phyloP scores from a whole-genome alignment of 2,888 invertebrate species.

The Caenorhabditis becei region DNA sequence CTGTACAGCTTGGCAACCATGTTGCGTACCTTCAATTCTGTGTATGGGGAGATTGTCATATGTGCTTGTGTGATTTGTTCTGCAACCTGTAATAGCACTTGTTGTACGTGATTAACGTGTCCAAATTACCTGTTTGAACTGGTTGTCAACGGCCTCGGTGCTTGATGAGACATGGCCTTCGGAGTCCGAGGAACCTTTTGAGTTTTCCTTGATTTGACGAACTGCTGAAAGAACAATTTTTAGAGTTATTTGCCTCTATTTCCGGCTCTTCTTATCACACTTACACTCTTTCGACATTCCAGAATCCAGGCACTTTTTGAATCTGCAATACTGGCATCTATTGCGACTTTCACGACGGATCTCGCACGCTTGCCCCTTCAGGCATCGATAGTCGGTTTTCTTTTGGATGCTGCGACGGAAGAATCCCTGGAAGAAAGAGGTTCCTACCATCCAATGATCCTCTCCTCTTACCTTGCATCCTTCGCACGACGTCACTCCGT shows the following conservation, averaged over 20 bases:
- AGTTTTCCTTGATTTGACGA: slow-evolving; percentile 26
- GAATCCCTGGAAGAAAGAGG: slow-evolving; percentile 88
- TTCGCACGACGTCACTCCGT: slow-evolving; percentile 98
- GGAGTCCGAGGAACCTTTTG: not conserved
- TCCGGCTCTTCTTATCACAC: too few relatives aligned
- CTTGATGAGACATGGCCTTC: slow-evolving; percentile 23
- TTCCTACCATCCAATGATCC: not conserved
- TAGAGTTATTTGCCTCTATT: too few relatives aligned
- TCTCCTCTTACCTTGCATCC: slow-evolving; percentile 92
- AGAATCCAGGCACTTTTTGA: slow-evolving; percentile 95
- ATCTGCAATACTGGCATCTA: slow-evolving; percentile 95
- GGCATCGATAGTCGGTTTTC: slow-evolving; percentile 95
- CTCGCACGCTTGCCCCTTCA: slow-evolving; percentile 94
- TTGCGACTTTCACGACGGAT: slow-evolving; percentile 94
- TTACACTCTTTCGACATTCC: slow-evolving; percentile 98
- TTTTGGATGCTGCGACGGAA: slow-evolving; percentile 96
- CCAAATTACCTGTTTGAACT: not conserved
- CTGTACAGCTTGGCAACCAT: slow-evolving; percentile 22
- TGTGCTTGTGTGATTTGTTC: not conserved
- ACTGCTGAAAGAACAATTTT: slow-evolving; percentile 29
- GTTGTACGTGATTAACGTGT: not conserved
- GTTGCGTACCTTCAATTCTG: slow-evolving; percentile 8
- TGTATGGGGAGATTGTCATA: not conserved
- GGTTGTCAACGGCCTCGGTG: slow-evolving; percentile 5
- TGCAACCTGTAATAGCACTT: not conserved